Evolutionary conservation across 2,113 vertebrate genomes (phyloP), one percentile per base, ranked within the genome.

Genomic region (Carassius auratus): DNA sequence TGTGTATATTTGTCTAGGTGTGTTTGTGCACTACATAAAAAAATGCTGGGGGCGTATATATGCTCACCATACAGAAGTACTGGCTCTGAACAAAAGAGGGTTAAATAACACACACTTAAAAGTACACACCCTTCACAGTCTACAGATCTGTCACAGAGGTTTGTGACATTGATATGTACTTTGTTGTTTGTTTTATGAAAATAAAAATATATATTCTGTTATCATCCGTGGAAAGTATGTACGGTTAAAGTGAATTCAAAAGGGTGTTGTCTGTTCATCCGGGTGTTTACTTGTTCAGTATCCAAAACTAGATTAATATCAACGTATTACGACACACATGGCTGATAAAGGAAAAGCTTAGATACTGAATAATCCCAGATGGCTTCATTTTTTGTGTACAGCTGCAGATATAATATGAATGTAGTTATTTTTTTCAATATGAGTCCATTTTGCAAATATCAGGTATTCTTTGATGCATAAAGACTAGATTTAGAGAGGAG

Each of bases 381-480:
- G 23, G 21, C 57, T 71, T 78, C 79, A 15, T 17, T 17, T 7
- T 10, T 48, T 76, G 26, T 73, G 7, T 50, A 77, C 8, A 83
- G 38, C 42, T 69, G 71, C 12, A 14, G 69, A 8, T n/a, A 21
- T 55, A n/a, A 62, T 12, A 12, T 55, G 33, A 1, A 55, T 61
- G 48, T 19, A 42, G 69, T 71, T 14, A 5, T 15, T 26, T 13
- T 26, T 30, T 21, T 23, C 7, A 52, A n/a, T 50, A 10, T 79
- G 87, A 77, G 89, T 90, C 87, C 86, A 0, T 50, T 75, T 50
- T 50, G n/a, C 73, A 75, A 48, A 45, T 50, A 23, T 48, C 71
- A 23, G 38, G 42, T 2, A 7, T 90, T 88, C 84, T 62, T 0
- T 26, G 87, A 19, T 50, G 62, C 42, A 6, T 79, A 13, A 79